Evolutionary conservation across 2,888 invertebrate species (phyloP).

Genomic region (Scaptomyza reducta): DNA sequence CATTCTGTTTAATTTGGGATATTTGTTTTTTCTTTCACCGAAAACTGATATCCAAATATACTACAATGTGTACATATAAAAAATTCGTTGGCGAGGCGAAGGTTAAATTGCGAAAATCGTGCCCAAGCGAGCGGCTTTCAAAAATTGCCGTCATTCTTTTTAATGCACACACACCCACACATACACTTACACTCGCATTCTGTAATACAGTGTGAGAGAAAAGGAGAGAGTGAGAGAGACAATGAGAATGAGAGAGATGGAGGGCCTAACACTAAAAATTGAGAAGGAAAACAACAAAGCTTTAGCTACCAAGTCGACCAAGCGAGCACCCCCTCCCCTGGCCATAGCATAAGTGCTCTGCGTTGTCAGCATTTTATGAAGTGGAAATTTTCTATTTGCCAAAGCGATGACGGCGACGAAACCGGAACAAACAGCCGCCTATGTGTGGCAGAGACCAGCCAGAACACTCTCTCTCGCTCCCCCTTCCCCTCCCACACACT

Average conservation of each 20-base stretch:
- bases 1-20: background rate
- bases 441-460: constrained; percentile 8
- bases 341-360: constrained; percentile 68
- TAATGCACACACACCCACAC: constrained; percentile 56
- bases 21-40: background rate
- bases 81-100: background rate
- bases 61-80: background rate
- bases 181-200: constrained; percentile 1
- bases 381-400: constrained; percentile 80
- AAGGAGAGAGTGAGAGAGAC: background rate
- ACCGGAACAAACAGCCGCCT: constrained; percentile 71
- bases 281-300: constrained; percentile 31
- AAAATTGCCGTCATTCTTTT: constrained; percentile 79
- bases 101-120: constrained; percentile 51
- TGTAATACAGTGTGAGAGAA: constrained; percentile 1
- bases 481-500: background rate
- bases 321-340: constrained; percentile 6
- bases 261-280: constrained; percentile 29
- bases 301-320: constrained; percentile 30
- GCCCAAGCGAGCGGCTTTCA: constrained; percentile 42
- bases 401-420: constrained; percentile 64
- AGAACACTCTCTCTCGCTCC: constrained; percentile 12
- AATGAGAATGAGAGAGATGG: too few relatives aligned
- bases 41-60: background rate
- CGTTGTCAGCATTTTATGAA: constrained; percentile 80